phyloP scores from a whole-genome alignment of 2,797 vertebrate genomes.

The Peromyscus attwateri region DNA sequence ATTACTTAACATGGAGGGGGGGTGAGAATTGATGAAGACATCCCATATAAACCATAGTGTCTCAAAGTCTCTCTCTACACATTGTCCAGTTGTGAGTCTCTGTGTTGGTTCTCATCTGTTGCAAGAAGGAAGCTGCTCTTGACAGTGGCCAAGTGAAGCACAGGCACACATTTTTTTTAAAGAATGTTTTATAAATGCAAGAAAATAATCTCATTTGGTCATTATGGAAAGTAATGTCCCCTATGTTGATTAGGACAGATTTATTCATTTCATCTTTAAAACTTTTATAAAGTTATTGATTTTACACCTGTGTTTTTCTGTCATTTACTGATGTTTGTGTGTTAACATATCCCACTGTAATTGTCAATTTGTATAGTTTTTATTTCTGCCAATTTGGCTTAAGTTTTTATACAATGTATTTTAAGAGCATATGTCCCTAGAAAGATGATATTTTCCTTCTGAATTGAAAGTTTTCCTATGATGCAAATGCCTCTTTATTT shows the following conservation, averaged over 20 bases:
- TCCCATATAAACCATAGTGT: background rate
- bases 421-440: background rate
- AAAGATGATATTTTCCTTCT: too few species aligned
- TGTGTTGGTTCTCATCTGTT: background rate
- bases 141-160: background rate
- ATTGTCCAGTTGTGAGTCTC: background rate
- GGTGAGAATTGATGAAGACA: background rate
- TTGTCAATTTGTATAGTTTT: background rate
- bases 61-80: background rate
- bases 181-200: background rate
- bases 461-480: background rate
- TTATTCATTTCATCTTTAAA: background rate
- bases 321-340: background rate
- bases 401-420: background rate
- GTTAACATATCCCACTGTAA: background rate
- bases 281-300: background rate
- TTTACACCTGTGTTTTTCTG: background rate
- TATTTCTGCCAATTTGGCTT: background rate
- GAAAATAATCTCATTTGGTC: background rate
- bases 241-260: background rate
- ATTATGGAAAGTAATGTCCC: background rate
- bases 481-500: background rate
- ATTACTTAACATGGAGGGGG: background rate
- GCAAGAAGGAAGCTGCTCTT: background rate
- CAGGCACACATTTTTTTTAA: background rate